A percentile compares a stretch with the other conserved stretches of the same genome.
phyloP scores from a whole-genome alignment of 1,140 invertebrate genomes.

The Drosophila neocordata region DNA sequence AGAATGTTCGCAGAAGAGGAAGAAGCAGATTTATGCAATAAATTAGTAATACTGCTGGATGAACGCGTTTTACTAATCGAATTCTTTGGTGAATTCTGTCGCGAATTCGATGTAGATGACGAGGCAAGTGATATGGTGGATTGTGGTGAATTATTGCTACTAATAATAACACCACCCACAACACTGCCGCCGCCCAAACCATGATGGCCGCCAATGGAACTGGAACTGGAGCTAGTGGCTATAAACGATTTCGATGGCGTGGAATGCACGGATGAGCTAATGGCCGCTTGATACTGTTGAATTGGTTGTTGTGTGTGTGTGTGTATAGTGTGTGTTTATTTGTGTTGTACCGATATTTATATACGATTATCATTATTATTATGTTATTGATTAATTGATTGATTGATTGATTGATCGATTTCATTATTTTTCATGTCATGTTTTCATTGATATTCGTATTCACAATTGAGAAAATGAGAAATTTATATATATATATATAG shows the following conservation, averaged over 20 bases:
- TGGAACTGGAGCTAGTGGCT: slow-evolving; percentile 61
- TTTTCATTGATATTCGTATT: slow-evolving; percentile 38
- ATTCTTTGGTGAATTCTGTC: slow-evolving; percentile 83
- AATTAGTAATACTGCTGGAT: slow-evolving; percentile 83
- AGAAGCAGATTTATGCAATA: slow-evolving; percentile 83
- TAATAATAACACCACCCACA: slow-evolving; percentile 66
- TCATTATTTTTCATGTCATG: slow-evolving; percentile 22
- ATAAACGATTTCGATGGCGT: slow-evolving; percentile 86
- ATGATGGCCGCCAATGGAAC: slow-evolving; percentile 54
- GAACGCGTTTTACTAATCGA: slow-evolving; percentile 84
- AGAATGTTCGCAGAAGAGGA: slow-evolving; percentile 78
- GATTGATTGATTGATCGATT: slow-evolving; percentile 41
- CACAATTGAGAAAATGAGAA: slow-evolving; percentile 9
- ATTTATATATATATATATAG: not conserved
- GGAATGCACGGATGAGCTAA: slow-evolving; percentile 84
- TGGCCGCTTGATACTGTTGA: slow-evolving; percentile 82
- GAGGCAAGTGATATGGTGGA: slow-evolving; percentile 84
- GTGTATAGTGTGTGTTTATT: slow-evolving; percentile 25
- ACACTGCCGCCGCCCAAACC: slow-evolving; percentile 71
- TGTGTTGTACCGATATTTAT: not conserved
- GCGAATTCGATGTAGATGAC: slow-evolving; percentile 83
- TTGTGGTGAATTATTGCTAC: slow-evolving; percentile 75
- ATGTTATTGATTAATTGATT: slow-evolving; percentile 5
- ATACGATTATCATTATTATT: slow-evolving; percentile 19
- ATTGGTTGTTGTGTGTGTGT: slow-evolving; percentile 10